These are phyloP conservation scores for Poecilobothrus nobilitatus DNA, from an alignment of 2,888 invertebrate species.

Conservation along the genomic window DNA sequence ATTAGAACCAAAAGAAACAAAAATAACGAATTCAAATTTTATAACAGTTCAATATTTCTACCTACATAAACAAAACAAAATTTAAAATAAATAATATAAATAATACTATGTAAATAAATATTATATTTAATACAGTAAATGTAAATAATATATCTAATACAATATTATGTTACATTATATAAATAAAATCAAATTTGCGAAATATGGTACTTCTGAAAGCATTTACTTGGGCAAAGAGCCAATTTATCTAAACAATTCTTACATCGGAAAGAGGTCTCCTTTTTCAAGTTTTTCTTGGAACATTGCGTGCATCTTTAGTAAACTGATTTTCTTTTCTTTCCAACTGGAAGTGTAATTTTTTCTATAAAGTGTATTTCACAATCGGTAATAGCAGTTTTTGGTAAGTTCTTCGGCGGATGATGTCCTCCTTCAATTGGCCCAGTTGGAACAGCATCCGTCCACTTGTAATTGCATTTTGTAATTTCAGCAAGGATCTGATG, in stretches of 20 bases:
- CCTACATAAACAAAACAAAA: too few species aligned
- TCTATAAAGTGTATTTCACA: conserved; percentile 16
- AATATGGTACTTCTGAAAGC: too few species aligned
- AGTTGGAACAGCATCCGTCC: background rate
- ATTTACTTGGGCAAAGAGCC: conserved; percentile 17
- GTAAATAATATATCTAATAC: too few species aligned
- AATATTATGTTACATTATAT: too few species aligned
- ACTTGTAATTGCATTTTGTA: conserved; percentile 3
- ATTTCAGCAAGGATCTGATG: background rate
- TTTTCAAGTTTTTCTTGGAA: conserved; percentile 11
- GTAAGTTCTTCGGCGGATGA: background rate
- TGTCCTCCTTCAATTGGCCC: background rate
- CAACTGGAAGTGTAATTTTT: conserved; percentile 16
- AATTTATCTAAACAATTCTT: conserved; percentile 17
- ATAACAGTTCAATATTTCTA: too few species aligned
- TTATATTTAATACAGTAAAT: too few species aligned
- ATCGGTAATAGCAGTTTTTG: background rate
- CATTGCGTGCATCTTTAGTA: conserved; percentile 16
- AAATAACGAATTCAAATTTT: too few species aligned
- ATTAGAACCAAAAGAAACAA: too few species aligned
- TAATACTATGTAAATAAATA: too few species aligned
- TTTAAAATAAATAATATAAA: too few species aligned
- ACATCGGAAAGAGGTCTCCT: conserved; percentile 20
- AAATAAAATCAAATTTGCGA: too few species aligned
- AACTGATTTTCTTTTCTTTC: conserved; percentile 16